Conservation (phyloP, 2,113 vertebrate species). For the Macrotis lagotis region DNA sequence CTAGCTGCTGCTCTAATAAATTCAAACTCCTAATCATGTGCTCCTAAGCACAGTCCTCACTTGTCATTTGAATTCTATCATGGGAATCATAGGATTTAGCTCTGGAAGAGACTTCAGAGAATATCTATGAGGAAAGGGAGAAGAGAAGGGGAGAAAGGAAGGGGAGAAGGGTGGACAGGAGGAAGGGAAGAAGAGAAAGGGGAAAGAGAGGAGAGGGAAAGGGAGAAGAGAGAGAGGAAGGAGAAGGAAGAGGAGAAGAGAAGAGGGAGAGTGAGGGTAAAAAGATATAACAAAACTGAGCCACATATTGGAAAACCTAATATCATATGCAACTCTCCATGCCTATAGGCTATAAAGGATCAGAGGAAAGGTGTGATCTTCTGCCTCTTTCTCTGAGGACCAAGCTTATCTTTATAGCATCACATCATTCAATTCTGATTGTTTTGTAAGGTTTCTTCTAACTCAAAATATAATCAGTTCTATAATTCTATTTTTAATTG, state of each 20-base stretch:
- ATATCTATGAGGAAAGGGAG: background rate
- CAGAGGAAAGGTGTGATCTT: background rate
- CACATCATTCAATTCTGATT: background rate
- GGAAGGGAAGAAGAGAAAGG: no score
- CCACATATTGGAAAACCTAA: background rate
- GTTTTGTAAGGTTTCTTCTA: conserved; percentile 10
- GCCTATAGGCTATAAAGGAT: no score
- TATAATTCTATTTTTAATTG: conserved; percentile 28
- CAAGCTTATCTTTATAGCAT: background rate
- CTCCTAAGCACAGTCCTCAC: background rate
- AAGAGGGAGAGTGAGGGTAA: background rate
- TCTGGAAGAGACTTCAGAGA: background rate
- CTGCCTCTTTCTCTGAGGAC: background rate
- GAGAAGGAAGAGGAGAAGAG: no score
- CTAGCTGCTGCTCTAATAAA: conserved; percentile 39
- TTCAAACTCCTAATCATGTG: conserved; percentile 24
- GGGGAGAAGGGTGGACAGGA: no score
- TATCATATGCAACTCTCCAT: background rate
- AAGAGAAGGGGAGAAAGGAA: background rate
- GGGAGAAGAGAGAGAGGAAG: background rate
- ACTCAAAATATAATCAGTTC: background rate
- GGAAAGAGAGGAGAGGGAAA: background rate
- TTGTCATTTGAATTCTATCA: background rate
- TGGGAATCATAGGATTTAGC: background rate
- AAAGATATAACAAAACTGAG: background rate